Evolutionary conservation across 1,140 invertebrate genomes (phyloP).

Genomic region (Ptiloglossa arizonensis): DNA sequence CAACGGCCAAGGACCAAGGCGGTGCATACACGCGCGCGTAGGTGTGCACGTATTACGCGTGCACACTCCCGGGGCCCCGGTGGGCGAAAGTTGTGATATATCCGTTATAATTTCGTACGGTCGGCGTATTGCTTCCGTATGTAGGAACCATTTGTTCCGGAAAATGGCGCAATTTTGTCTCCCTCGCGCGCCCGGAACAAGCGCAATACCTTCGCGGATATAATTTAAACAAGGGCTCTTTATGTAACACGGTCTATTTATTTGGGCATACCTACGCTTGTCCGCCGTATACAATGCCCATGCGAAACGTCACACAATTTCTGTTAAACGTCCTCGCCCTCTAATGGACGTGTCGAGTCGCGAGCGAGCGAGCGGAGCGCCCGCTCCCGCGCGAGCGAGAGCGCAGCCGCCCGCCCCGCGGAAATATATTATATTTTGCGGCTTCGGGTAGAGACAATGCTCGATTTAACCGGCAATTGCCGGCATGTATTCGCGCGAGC

Average conservation of each 20-base stretch:
- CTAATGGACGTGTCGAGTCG: conserved; percentile 47
- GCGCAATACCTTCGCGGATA: conserved; percentile 57
- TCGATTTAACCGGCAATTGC: conserved; percentile 28
- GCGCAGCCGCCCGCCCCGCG: too few species aligned
- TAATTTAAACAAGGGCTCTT: conserved; percentile 64
- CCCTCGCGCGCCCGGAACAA: conserved; percentile 44
- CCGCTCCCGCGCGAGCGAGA: too few species aligned
- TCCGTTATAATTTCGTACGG: conserved; percentile 68
- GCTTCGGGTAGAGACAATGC: conserved; percentile 37
- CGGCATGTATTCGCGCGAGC: too few species aligned
- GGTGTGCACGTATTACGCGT: conserved; percentile 34
- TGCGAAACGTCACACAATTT: conserved; percentile 51
- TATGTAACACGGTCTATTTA: conserved; percentile 60
- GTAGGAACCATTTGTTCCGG: conserved; percentile 65
- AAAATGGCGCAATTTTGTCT: conserved; percentile 71
- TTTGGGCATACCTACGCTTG: conserved; percentile 46
- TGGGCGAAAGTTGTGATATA: conserved; percentile 67
- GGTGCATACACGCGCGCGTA: conserved; percentile 2
- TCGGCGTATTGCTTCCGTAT: conserved; percentile 62
- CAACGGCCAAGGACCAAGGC: conserved; percentile 34
- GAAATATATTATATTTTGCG: conserved; percentile 39
- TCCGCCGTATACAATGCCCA: conserved; percentile 41
- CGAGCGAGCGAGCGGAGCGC: too few species aligned
- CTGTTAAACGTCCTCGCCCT: conserved; percentile 47
- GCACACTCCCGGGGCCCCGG: conserved; percentile 5